Conservation (phyloP, 1,140 invertebrate genomes). For the Akabosia matsudoensis region DNA sequence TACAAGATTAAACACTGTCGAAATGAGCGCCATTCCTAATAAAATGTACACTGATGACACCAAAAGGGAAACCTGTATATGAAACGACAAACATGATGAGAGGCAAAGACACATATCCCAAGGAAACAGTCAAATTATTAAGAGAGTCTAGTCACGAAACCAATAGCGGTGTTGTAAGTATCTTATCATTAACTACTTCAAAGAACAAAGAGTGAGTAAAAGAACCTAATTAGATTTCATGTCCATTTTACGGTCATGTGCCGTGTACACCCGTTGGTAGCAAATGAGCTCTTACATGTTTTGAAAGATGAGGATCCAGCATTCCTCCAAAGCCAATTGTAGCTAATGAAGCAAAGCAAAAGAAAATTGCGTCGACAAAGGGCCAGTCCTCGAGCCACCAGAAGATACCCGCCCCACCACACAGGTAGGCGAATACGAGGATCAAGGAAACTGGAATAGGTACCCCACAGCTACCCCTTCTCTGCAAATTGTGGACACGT, state of each 20-base stretch:
- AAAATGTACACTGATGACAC: slow-evolving; percentile 82
- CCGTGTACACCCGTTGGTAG: background rate
- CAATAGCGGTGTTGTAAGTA: background rate
- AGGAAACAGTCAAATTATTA: too few relatives aligned
- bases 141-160: too few relatives aligned
- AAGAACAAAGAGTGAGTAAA: too few relatives aligned
- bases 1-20: slow-evolving; percentile 94
- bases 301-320: slow-evolving; percentile 50
- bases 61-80: slow-evolving; percentile 67
- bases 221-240: too few relatives aligned
- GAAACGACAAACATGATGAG: background rate
- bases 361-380: slow-evolving; percentile 57
- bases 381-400: slow-evolving; percentile 52
- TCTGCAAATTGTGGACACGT: too few relatives aligned
- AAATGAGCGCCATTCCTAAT: slow-evolving; percentile 88
- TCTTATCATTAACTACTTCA: too few relatives aligned
- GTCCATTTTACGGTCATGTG: too few relatives aligned
- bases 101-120: background rate
- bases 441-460: slow-evolving; percentile 43
- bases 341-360: slow-evolving; percentile 62
- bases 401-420: slow-evolving; percentile 50
- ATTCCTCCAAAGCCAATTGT: slow-evolving; percentile 87
- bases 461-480: slow-evolving; percentile 39
- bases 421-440: slow-evolving; percentile 41
- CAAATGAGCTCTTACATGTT: slow-evolving; percentile 34